These are phyloP conservation scores for Eretmocerus hayati DNA, from an alignment of 2,888 invertebrate species.

Conservation along the genomic window DNA sequence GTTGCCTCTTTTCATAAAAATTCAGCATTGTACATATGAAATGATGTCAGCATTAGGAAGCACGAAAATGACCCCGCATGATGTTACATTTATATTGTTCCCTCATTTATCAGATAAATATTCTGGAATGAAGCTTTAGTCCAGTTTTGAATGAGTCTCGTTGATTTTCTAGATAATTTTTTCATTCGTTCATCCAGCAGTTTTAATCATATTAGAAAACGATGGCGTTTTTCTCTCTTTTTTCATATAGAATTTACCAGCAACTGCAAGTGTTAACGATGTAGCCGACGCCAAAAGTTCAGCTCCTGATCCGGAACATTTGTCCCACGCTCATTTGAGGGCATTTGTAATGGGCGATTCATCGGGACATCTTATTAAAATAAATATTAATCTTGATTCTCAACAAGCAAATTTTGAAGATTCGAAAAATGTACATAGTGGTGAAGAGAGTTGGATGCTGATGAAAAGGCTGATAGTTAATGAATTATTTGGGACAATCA, in stretches of 20 bases:
- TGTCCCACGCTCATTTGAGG: conserved; percentile 26
- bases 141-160: no score
- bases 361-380: conserved; percentile 23
- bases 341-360: conserved; percentile 27
- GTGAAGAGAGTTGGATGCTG: conserved; percentile 34
- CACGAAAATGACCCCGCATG: no score
- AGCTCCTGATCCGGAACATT: conserved; percentile 5
- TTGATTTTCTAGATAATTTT: no score
- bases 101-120: no score
- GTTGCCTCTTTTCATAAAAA: no score
- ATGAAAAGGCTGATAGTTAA: conserved; percentile 35
- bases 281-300: conserved; percentile 15
- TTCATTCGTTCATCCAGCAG: background rate
- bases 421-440: conserved; percentile 12
- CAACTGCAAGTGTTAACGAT: conserved; percentile 7
- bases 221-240: conserved; percentile 24
- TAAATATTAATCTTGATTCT: conserved; percentile 8
- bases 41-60: no score
- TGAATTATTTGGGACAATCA: conserved; percentile 30
- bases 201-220: conserved; percentile 17
- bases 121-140: no score
- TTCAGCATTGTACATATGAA: no score
- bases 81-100: no score
- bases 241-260: conserved; percentile 17
- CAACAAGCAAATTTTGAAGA: background rate